Base-by-base conservation (phyloP, 2,797 vertebrate genomes). In the Graptemys geographica region DNA sequence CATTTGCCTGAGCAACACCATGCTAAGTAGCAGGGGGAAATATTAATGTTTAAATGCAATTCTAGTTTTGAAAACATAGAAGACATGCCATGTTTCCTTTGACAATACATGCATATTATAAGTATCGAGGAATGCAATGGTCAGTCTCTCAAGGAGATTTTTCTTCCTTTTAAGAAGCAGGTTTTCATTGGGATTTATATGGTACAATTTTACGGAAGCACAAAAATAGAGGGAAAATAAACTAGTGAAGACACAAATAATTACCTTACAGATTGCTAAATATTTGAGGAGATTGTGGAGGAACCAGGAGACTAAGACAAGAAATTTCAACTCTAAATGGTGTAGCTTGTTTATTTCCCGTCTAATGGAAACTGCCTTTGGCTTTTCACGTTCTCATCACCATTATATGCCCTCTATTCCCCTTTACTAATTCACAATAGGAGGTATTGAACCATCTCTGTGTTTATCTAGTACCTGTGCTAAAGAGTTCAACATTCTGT, bases 191-290 rank as follows among this genome's bases (percentile, higher is more conserved):
- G 65, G 4, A 2, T 94, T 95, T 95, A 76, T 87, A 94, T 92
- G 11, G 8, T 87, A 49, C 21, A 81, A 31, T 92, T 47, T 85
- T 87, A 56, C 5, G 81, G 31, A 95, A 87, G 27, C 4, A 85
- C 79, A 96, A 79, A 19, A 84, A 49, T 37, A 31, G 33, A 69
- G 57, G 88, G 62, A 52, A 92, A 44, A 93, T 94, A 96, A 96
- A 92, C 28, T 82, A 51, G 23, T 57, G 53, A 92, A 91, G 84
- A 83, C 31, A 91, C 49, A 65, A 33, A 83, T 69, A 92, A 93
- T 90, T 92, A 81, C 25, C 83, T 87, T 87, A 62, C 21, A 87
- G 51, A 89, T 88, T 28, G 72, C 6, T 87, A 51, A 72, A 86
- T 3, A 2, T 86, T 55, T 19, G 13, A 94, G 37, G 27, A 94